phyloP scores from a whole-genome alignment of 1,140 invertebrate genomes.

The Drosophila sechellia region DNA sequence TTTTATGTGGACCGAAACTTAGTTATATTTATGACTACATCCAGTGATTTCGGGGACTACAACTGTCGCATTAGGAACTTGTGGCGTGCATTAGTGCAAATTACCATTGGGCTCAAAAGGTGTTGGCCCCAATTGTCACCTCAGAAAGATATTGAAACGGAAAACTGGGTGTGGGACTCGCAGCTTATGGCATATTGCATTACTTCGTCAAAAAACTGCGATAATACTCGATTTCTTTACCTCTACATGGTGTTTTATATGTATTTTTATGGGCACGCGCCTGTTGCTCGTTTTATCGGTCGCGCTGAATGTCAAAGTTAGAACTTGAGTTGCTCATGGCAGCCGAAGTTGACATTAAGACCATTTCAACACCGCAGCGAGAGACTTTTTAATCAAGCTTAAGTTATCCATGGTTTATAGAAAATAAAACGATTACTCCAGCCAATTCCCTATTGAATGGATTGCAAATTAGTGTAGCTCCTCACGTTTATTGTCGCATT shows the following conservation, averaged over 20 bases:
- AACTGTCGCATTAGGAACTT: conserved; percentile 51
- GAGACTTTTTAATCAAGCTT: conserved; percentile 45
- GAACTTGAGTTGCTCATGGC: conserved; percentile 42
- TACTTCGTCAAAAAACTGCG: conserved; percentile 56
- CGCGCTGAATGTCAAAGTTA: conserved; percentile 68
- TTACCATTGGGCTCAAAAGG: conserved; percentile 66
- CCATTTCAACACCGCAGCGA: conserved; percentile 60
- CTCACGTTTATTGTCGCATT: conserved; percentile 17
- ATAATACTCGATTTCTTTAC: conserved; percentile 47
- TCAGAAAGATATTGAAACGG: conserved; percentile 63
- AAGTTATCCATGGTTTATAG: conserved; percentile 6
- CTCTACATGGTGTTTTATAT: conserved; percentile 1
- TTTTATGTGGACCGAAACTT: conserved; percentile 14
- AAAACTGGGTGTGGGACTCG: conserved; percentile 70
- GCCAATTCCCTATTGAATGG: conserved; percentile 4
- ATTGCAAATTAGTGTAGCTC: conserved; percentile 21
- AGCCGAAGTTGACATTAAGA: conserved; percentile 65
- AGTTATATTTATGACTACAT: conserved; percentile 55
- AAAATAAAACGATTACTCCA: conserved; percentile 3
- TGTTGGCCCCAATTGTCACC: conserved; percentile 81
- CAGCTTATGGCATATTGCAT: conserved; percentile 60
- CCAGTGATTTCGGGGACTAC: conserved; percentile 27
- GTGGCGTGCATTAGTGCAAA: conserved; percentile 64
- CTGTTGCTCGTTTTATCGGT: conserved; percentile 66
- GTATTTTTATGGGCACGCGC: conserved; percentile 71